Base-by-base conservation (phyloP, 2,888 invertebrate genomes). In the Rhingia campestris region DNA sequence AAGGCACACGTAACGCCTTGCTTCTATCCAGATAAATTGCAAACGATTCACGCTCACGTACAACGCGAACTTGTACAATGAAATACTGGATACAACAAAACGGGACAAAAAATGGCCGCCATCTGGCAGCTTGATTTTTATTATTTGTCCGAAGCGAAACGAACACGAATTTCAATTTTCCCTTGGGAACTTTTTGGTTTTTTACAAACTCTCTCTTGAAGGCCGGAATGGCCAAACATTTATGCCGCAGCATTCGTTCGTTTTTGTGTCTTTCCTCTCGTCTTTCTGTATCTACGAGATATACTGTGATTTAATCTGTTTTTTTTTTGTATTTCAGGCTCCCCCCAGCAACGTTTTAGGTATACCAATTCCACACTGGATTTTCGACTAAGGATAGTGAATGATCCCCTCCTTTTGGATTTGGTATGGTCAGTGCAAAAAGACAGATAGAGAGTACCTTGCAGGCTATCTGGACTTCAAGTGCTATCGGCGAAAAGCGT, bases 91-190 rank as follows among this genome's bases (percentile, higher is more conserved):
- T 12, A 6, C 39, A 33, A 14, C 32, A 66, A 39, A 54, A 59
- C 22, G 33, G 47, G 43, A 35, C n/a, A 56, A 70, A 70, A 47
- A 56, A 69, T 47, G 63, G 49, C 64, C 35, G 59, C 59, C 66
- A 81, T 59, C 64, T 61, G 61, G 72, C 22, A 61, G 70, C 61
- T 54, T 10, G 10, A 49, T 5, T 75, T 81, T 81, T 72, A 49
- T 64, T 75, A 53, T 58, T 43, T 58, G 58, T 35, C 58, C 22
- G 63, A 33, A 70, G 58, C 14, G 66, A 33, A 70, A 58, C 14
- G 66, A 59, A 72, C 70, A 81, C 51, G 47, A 54, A 76, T 72
- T 72, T 76, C 66, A 47, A 66, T 81, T 76, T 81, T 81, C 81
- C 76, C 81, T 76, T 54, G 70, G 81, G 81, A 81, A 81, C 72